Conservation (phyloP, 2,113 vertebrate genomes). For the Gymnobelideus leadbeateri region DNA sequence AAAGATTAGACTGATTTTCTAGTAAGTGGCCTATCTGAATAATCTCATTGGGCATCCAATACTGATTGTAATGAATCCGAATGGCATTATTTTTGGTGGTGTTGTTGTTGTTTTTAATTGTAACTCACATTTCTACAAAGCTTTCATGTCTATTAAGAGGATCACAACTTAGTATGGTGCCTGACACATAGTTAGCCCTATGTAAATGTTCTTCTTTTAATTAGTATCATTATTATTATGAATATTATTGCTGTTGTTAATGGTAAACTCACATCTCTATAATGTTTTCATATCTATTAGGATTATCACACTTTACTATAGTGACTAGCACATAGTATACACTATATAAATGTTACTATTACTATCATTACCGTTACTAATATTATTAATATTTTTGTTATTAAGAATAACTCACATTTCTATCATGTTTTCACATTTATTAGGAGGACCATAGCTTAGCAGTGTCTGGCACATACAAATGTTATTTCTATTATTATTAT, state of each 20-base stretch:
- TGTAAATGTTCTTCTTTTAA: background rate
- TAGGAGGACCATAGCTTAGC: background rate
- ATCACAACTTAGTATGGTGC: background rate
- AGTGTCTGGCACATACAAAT: background rate
- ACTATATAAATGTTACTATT: background rate
- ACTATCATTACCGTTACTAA: background rate
- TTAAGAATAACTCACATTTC: background rate
- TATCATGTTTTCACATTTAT: background rate
- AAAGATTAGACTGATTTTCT: slow-evolving; percentile 22
- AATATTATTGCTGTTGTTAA: background rate
- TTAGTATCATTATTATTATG: no score
- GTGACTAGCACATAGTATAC: background rate
- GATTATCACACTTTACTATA: background rate
- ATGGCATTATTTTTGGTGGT: background rate
- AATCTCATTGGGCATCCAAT: background rate
- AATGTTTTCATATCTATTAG: background rate
- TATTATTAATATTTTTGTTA: background rate
- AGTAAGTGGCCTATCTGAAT: background rate
- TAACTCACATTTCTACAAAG: background rate
- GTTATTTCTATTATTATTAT: background rate
- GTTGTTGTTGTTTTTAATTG: background rate
- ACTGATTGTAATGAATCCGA: background rate
- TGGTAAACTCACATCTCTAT: background rate
- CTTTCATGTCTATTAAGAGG: background rate
- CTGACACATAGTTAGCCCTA: background rate